Conservation (phyloP, 2,888 invertebrate species). For the Metallyticus violacea region DNA sequence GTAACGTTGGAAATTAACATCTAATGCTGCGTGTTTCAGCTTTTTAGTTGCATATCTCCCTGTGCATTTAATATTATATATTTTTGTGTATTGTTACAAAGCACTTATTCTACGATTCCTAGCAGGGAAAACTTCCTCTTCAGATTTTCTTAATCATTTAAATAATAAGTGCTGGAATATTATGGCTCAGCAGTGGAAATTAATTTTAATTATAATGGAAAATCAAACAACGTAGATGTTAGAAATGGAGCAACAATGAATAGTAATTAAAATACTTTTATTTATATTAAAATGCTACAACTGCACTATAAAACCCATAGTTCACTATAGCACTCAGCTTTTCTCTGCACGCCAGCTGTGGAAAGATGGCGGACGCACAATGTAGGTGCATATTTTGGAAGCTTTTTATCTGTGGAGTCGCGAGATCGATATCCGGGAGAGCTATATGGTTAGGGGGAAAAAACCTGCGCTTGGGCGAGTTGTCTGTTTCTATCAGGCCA, state of each 20-base stretch:
- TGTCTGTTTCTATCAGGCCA: neutral
- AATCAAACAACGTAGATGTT: too few relatives aligned
- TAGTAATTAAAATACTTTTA: too few relatives aligned
- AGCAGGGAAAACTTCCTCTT: too few relatives aligned
- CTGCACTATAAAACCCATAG: neutral
- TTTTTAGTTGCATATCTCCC: too few relatives aligned
- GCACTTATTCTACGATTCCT: too few relatives aligned
- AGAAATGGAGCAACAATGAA: too few relatives aligned
- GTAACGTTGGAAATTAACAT: too few relatives aligned
- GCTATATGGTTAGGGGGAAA: neutral
- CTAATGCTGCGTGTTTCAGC: too few relatives aligned
- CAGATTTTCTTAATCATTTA: neutral
- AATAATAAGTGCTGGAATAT: too few relatives aligned
- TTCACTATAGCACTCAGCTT: neutral
- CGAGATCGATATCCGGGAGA: constrained; percentile 9
- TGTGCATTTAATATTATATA: too few relatives aligned
- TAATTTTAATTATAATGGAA: neutral
- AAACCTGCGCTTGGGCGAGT: neutral
- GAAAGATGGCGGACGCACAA: neutral
- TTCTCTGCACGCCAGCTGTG: neutral
- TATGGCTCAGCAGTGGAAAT: neutral
- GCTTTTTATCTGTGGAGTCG: neutral
- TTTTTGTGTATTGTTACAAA: too few relatives aligned
- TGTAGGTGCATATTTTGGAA: neutral
- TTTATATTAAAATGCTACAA: too few relatives aligned